Percentiles rank a stretch among this genome's conserved stretches.
Conservation (phyloP, 2,888 invertebrate species). For the Pasiphila rectangulata region DNA sequence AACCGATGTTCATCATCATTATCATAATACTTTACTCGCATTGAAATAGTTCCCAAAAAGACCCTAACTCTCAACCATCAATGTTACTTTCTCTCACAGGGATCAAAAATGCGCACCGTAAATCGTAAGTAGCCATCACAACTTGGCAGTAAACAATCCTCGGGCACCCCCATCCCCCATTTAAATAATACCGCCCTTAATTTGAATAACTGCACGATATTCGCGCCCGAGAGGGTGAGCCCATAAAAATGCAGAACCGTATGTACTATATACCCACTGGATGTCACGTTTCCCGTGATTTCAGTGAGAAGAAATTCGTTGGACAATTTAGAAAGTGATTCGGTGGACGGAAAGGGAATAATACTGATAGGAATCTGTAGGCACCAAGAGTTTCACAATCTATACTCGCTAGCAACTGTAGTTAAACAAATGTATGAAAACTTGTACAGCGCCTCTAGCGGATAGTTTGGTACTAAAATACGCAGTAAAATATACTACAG, state of each 20-base stretch:
- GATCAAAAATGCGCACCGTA: background rate
- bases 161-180: slow-evolving; percentile 13
- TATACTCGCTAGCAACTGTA: no score
- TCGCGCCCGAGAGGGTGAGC: slow-evolving; percentile 48
- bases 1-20: no score
- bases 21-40: no score
- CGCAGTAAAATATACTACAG: no score
- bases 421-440: no score
- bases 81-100: background rate
- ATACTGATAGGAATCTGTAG: no score
- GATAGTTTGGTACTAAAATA: no score
- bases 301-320: slow-evolving; percentile 1
- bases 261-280: slow-evolving; percentile 3
- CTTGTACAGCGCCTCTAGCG: no score
- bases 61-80: no score
- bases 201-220: slow-evolving; percentile 49
- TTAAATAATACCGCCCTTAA: slow-evolving; percentile 30
- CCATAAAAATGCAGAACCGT: slow-evolving; percentile 54
- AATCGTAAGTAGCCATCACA: slow-evolving; percentile 29
- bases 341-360: background rate
- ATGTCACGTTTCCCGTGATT: slow-evolving; percentile 22
- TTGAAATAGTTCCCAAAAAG: no score
- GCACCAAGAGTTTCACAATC: no score
- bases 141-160: slow-evolving; percentile 12
- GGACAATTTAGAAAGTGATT: background rate